Evolutionary conservation across 37 sponge, comb jelly and placozoan genomes (phyloP), one percentile per base, ranked within the genome.

Genomic region (Chondrilla cf. caribensis): DNA sequence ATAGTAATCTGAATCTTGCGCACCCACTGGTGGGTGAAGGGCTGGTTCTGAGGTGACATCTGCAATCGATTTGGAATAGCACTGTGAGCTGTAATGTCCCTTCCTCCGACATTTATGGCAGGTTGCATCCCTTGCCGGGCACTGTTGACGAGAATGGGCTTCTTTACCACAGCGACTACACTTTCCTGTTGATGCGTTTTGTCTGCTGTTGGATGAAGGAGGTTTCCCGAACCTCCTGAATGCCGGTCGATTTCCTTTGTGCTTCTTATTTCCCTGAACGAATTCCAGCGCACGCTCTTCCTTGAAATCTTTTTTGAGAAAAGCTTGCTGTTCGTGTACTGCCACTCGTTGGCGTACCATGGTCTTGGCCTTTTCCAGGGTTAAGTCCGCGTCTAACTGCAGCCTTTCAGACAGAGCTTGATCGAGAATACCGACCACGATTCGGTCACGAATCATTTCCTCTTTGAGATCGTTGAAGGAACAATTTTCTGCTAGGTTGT

Each of bases 61-160:
- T 42, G 22, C 24, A 40, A 8, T 40, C 22, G 35, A 6, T 32
- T n/a, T 26, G 0, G 43, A 51, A 47, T 32, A 68, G 36, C 83
- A 82, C 3, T 75, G 85, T 22, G 81, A 60, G 19, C 32, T 59
- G 78, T 73, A 84, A 58, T 89, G 89, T 15, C 85, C 89, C 54
- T 75, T 89, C 57, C 66, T 84, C 14, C 73, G 22, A 44, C 88
- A 88, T 18, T 73, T 62, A 32, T 76, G 62, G 36, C 89, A 89
- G 40, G 58, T 62, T 7, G 54, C 83, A 28, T 68, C 78, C 19
- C 29, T 77, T 2, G 83, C 87, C 54, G 83, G 82, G 51, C 87
- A 87, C 59, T 66, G 70, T 38, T 77, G 36, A 29, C 72, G 35
- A 19, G 33, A 41, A 37, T 82, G 71, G 0, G 70, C n/a, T 68